Percentiles rank a stretch among this genome's conserved stretches.
Evolutionary conservation across 2,113 vertebrate species (phyloP).

Genomic region (Jacana jacana): DNA sequence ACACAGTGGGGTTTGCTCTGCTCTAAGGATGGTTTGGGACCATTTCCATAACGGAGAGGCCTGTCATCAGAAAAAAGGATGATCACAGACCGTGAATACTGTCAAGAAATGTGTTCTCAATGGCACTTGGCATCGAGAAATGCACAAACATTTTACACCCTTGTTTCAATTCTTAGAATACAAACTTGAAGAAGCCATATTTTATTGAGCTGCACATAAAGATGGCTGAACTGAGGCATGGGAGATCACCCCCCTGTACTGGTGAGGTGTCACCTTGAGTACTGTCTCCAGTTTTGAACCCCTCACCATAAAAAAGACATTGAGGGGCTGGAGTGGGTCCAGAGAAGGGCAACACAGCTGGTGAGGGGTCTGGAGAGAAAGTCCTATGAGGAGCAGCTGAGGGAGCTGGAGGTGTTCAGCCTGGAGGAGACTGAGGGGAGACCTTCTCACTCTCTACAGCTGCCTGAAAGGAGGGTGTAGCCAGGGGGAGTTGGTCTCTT

Average conservation of each 20-base stretch:
- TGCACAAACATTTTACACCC: not conserved
- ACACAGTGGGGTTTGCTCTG: not conserved
- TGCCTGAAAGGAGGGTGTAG: too few species aligned
- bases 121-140: not conserved
- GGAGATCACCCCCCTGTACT: not conserved
- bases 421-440: too few species aligned
- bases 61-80: not conserved
- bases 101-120: not conserved
- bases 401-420: too few species aligned
- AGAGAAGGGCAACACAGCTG: too few species aligned
- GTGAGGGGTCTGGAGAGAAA: too few species aligned
- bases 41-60: not conserved
- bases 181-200: not conserved
- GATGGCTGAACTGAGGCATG: not conserved
- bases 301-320: too few species aligned
- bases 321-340: too few species aligned
- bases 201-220: not conserved
- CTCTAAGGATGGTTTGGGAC: not conserved
- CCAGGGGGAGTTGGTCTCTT: too few species aligned
- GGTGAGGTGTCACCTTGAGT: too few species aligned
- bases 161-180: not conserved
- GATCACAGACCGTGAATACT: not conserved
- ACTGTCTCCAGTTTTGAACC: too few species aligned
- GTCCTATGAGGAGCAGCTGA: too few species aligned
- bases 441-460: too few species aligned